Evolutionary conservation across 2,888 invertebrate species (phyloP).

Genomic region (Colletes collaris): DNA sequence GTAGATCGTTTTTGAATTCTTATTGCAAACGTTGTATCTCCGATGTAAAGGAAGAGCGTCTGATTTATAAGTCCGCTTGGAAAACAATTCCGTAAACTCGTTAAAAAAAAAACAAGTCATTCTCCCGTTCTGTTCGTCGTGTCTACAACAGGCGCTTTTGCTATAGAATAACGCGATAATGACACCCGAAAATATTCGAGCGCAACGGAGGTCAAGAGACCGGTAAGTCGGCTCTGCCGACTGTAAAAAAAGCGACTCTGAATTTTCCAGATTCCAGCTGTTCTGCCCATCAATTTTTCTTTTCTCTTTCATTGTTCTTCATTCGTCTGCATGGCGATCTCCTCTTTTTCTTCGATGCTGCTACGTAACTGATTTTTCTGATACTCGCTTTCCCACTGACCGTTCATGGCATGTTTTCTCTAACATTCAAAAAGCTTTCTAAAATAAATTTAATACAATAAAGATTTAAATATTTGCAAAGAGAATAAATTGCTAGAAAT

Average conservation of each 20-base stretch:
- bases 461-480: no score
- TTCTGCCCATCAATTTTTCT: slow-evolving; percentile 41
- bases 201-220: slow-evolving; percentile 75
- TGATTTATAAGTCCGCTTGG: neutral
- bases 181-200: slow-evolving; percentile 75
- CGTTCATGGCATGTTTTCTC: no score
- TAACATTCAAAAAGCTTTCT: no score
- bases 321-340: neutral
- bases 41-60: neutral
- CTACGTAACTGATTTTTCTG: slow-evolving; percentile 21
- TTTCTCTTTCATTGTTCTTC: slow-evolving; percentile 7
- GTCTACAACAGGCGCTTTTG: slow-evolving; percentile 28
- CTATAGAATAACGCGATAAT: slow-evolving; percentile 58
- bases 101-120: neutral
- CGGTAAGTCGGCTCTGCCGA: slow-evolving; percentile 67
- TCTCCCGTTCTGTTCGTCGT: neutral
- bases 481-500: no score
- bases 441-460: no score
- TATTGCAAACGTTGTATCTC: neutral
- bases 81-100: neutral
- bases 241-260: slow-evolving; percentile 32
- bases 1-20: neutral
- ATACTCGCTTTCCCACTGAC: neutral
- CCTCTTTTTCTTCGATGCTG: neutral
- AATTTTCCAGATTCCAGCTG: slow-evolving; percentile 53